phyloP scores from a whole-genome alignment of 2,888 invertebrate genomes.

The Kuschelorhynchus macadamiae region DNA sequence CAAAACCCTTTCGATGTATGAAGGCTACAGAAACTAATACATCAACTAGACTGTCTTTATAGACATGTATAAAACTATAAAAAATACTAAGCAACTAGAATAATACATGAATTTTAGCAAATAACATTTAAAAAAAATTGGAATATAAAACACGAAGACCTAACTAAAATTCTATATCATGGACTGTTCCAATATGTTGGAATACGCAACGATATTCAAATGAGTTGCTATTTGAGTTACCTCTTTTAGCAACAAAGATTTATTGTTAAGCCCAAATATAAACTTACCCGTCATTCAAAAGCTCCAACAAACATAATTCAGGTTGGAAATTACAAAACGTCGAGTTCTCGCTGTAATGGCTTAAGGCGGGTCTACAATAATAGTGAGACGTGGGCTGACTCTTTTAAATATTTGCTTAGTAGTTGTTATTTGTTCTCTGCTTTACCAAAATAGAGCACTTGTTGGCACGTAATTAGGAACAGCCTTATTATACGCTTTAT shows the following conservation, averaged over 20 bases:
- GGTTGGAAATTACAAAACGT: conserved; percentile 35
- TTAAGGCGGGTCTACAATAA: conserved; percentile 29
- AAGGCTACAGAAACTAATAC: no score
- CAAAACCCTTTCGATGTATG: no score
- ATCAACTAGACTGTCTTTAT: no score
- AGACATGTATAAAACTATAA: no score
- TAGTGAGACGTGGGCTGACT: neutral
- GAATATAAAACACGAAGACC: no score
- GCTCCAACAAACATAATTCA: conserved; percentile 37
- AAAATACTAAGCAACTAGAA: no score
- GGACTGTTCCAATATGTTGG: conserved; percentile 14
- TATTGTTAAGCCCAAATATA: conserved; percentile 39
- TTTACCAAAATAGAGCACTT: neutral
- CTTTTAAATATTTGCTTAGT: conserved; percentile 5
- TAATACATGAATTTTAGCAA: no score
- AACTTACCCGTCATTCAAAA: conserved; percentile 38
- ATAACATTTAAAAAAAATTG: no score
- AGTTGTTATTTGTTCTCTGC: neutral
- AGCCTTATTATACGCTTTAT: no score
- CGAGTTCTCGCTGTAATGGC: conserved; percentile 27
- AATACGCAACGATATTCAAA: conserved; percentile 34
- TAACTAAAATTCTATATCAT: no score
- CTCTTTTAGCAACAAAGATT: conserved; percentile 32
- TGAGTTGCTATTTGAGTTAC: conserved; percentile 24
- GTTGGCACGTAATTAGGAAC: no score